Conservation (phyloP, 2,888 invertebrate genomes). For the Rugalucina vietnamica region DNA sequence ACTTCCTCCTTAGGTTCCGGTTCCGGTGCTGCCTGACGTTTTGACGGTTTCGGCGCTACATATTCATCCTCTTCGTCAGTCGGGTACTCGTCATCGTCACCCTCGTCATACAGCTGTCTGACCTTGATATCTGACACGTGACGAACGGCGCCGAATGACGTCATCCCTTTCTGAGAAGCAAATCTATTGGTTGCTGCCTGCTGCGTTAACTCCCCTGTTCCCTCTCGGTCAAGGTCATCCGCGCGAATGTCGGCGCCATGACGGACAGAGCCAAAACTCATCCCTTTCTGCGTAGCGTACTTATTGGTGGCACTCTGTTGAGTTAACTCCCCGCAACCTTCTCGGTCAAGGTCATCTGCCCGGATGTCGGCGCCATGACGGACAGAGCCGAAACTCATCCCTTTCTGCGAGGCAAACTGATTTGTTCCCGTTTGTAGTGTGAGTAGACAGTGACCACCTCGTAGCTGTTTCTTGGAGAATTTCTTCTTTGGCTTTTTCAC, state of each 20-base stretch:
- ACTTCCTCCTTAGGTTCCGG: not conserved
- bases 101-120: constrained; percentile 51
- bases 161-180: constrained; percentile 52
- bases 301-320: constrained; percentile 82
- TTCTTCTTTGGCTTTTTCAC: not conserved
- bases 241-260: not conserved
- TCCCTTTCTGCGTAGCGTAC: constrained; percentile 81
- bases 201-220: not conserved
- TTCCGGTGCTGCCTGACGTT: not conserved
- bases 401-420: constrained; percentile 30
- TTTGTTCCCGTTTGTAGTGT: constrained; percentile 44
- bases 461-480: constrained; percentile 33
- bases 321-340: constrained; percentile 75
- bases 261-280: constrained; percentile 54
- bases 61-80: constrained; percentile 50
- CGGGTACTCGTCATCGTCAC: constrained; percentile 57
- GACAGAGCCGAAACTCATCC: constrained; percentile 66
- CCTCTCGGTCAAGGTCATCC: not conserved
- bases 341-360: constrained; percentile 76
- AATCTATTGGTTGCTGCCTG: not conserved
- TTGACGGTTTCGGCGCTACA: not conserved
- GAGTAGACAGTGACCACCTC: constrained; percentile 33
- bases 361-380: constrained; percentile 82
- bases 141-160: constrained; percentile 50
- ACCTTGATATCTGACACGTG: constrained; percentile 54